A percentile compares a stretch with the other conserved stretches of the same genome.
These are phyloP conservation scores for Oscheius sp. DNA, from an alignment of 2,888 invertebrate species.

Conservation along the genomic window DNA sequence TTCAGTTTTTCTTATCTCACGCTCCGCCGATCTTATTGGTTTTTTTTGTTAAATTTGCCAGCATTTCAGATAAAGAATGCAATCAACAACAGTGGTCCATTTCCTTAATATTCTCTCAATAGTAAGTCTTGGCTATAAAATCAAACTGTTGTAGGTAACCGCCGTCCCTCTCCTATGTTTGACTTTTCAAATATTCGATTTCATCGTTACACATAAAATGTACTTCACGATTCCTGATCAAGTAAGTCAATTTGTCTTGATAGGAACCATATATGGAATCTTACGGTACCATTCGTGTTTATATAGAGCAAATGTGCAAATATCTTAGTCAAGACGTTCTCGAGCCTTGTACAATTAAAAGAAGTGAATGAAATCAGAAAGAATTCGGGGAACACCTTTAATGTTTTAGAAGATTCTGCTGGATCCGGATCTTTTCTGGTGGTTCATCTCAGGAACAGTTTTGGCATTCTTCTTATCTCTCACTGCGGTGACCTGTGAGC, in stretches of 20 bases:
- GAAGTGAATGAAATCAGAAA: too few relatives aligned
- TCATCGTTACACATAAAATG: constrained; percentile 41
- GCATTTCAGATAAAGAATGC: constrained; percentile 6
- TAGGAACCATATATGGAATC: too few relatives aligned
- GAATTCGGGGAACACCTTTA: too few relatives aligned
- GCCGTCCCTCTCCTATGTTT: constrained; percentile 41
- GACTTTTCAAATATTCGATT: constrained; percentile 47
- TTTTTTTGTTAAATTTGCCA: background rate
- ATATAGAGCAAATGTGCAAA: too few relatives aligned
- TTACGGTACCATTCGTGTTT: too few relatives aligned
- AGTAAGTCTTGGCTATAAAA: constrained; percentile 15
- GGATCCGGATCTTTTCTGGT: constrained; percentile 36
- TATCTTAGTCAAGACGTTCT: too few relatives aligned
- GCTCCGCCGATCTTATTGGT: background rate
- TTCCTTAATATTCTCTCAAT: constrained; percentile 34
- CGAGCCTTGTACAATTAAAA: too few relatives aligned
- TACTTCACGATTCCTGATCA: constrained; percentile 51
- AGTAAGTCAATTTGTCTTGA: constrained; percentile 24
- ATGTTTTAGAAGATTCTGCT: constrained; percentile 42
- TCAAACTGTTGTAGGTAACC: background rate
- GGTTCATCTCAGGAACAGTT: constrained; percentile 32
- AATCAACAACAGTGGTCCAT: constrained; percentile 11
- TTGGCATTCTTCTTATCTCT: constrained; percentile 35
- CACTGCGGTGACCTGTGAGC: constrained; percentile 5
- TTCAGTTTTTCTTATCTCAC: too few relatives aligned